phyloP scores from a whole-genome alignment of 2,797 vertebrate species.

The Parambassis ranga region DNA sequence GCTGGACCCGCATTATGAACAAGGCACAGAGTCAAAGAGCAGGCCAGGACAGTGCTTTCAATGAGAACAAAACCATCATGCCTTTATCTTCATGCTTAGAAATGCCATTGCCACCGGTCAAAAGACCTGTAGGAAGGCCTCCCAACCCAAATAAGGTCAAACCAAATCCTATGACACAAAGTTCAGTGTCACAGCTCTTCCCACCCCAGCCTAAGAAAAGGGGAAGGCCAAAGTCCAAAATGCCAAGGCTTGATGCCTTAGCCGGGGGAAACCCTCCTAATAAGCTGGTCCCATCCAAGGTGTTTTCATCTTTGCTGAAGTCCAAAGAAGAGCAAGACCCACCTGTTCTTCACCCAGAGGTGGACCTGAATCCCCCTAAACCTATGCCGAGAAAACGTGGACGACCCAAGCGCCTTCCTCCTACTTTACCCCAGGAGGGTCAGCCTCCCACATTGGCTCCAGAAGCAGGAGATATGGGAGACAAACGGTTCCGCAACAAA shows the following conservation, averaged over 20 bases:
- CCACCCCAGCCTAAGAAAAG: conserved; percentile 81
- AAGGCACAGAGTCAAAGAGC: conserved; percentile 69
- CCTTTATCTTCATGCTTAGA: conserved; percentile 67
- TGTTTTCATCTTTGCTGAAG: conserved; percentile 89
- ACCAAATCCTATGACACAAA: conserved; percentile 75
- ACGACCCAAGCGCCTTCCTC: conserved; percentile 92
- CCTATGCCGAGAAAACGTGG: conserved; percentile 94
- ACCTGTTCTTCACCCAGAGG: conserved; percentile 95
- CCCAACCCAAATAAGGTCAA: conserved; percentile 82
- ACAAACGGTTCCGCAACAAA: conserved; percentile 85
- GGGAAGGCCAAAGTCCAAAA: conserved; percentile 92
- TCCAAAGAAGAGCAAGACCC: conserved; percentile 95
- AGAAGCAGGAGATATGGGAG: conserved; percentile 80
- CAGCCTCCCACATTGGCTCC: conserved; percentile 91
- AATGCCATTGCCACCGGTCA: conserved; percentile 60
- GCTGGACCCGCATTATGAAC: conserved; percentile 89
- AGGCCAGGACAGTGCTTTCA: conserved; percentile 59
- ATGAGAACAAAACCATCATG: conserved; percentile 67
- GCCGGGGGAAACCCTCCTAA: conserved; percentile 83
- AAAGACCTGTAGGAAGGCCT: conserved; percentile 80
- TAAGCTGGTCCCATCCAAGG: conserved; percentile 91
- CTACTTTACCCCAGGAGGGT: conserved; percentile 86
- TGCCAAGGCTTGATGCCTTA: conserved; percentile 91
- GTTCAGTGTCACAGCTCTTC: conserved; percentile 72
- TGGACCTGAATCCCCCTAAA: conserved; percentile 91